These are phyloP conservation scores for Pristionchus fissidentatus DNA, from an alignment of 2,888 invertebrate genomes.

Conservation along the genomic window DNA sequence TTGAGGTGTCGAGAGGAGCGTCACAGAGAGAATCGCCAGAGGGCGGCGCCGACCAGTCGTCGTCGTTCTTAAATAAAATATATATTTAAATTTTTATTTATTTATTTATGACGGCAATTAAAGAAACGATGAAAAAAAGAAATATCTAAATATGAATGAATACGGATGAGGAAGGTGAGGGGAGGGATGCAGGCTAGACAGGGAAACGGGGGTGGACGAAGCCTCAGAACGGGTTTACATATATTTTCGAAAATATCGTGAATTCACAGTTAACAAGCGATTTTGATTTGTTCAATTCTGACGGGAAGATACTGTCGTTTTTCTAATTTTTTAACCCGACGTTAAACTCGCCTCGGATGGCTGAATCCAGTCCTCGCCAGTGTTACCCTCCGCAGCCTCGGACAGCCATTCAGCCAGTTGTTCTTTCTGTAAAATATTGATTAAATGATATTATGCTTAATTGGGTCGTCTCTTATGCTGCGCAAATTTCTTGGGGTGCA, in stretches of 20 bases:
- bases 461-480: no score
- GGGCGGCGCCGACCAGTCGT: constrained; percentile 12
- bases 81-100: background rate
- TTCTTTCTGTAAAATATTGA: constrained; percentile 59
- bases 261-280: no score
- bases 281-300: no score
- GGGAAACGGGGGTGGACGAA: no score
- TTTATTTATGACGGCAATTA: background rate
- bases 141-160: no score
- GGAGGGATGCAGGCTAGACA: no score
- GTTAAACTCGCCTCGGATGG: background rate
- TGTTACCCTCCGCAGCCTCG: constrained; percentile 35
- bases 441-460: background rate
- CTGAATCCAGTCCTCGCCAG: constrained; percentile 36
- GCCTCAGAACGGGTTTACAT: no score
- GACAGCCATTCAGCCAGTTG: constrained; percentile 62
- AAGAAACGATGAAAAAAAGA: background rate
- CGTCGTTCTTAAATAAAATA: constrained; percentile 29
- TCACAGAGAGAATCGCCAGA: constrained; percentile 38
- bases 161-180: no score
- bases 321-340: background rate
- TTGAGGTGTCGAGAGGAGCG: constrained; percentile 43
- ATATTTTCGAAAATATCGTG: no score
- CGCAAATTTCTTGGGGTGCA: no score
- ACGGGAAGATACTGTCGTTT: background rate